These are phyloP conservation scores for Vidua chalybeata DNA, from an alignment of 2,113 vertebrate genomes.

Conservation along the genomic window DNA sequence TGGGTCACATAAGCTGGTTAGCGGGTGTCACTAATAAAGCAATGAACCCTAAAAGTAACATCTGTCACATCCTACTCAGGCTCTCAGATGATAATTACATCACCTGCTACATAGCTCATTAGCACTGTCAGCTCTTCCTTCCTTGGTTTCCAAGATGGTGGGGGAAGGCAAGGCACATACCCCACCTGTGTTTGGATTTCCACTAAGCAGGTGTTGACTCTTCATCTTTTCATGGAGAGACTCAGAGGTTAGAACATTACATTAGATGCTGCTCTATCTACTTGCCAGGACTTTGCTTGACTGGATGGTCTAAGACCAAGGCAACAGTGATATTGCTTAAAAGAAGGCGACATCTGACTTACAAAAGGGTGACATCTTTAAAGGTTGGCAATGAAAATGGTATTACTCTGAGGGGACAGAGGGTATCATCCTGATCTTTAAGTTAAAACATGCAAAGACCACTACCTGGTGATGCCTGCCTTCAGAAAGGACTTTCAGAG, in stretches of 20 bases:
- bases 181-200: neutral
- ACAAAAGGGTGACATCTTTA: neutral
- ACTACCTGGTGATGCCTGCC: neutral
- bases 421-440: neutral
- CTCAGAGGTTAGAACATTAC: neutral
- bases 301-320: neutral
- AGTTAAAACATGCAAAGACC: neutral
- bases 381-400: neutral
- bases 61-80: slow-evolving; percentile 4
- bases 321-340: neutral
- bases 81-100: slow-evolving; percentile 13
- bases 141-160: neutral
- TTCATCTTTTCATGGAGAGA: neutral
- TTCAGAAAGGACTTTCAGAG: neutral
- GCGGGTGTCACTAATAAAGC: neutral
- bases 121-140: neutral
- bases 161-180: neutral
- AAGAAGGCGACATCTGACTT: neutral
- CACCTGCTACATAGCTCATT: neutral
- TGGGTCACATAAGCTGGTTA: neutral
- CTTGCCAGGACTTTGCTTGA: neutral
- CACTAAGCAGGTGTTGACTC: neutral
- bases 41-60: neutral
- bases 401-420: neutral
- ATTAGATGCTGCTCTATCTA: neutral